Evolutionary conservation across 2,888 invertebrate species (phyloP).

Genomic region (Xanthia icteritia): DNA sequence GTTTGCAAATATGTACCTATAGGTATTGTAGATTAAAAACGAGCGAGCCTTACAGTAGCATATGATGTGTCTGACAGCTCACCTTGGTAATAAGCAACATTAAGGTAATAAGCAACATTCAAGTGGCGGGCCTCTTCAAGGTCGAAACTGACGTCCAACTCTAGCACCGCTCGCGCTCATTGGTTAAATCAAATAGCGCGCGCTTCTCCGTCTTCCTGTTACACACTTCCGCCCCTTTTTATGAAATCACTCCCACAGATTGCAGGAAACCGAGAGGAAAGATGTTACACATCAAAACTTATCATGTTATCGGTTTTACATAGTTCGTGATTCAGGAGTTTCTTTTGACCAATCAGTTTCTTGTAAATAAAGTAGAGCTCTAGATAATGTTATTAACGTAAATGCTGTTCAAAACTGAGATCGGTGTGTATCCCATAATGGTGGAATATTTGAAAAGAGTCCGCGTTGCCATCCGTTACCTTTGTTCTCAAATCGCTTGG

Average conservation of each 20-base stretch:
- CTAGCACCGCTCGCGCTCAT: too few species aligned
- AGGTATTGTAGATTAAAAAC: neutral
- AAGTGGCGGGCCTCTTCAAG: too few species aligned
- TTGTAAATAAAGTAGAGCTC: neutral
- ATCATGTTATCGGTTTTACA: neutral
- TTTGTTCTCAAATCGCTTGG: conserved; percentile 76
- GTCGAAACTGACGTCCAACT: too few species aligned
- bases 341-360: neutral
- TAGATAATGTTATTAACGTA: neutral
- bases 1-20: neutral
- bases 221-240: too few species aligned
- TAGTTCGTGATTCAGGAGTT: neutral
- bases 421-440: conserved; percentile 63
- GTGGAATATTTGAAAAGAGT: conserved; percentile 77
- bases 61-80: too few species aligned
- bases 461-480: conserved; percentile 69
- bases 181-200: too few species aligned
- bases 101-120: too few species aligned
- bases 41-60: too few species aligned
- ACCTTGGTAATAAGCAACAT: too few species aligned
- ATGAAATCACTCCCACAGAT: too few species aligned
- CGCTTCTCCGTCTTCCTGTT: too few species aligned
- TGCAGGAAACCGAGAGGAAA: too few species aligned
- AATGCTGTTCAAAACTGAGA: neutral
- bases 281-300: neutral